These are phyloP conservation scores for Hartigia nigra DNA, from an alignment of 2,888 invertebrate genomes.

Conservation along the genomic window DNA sequence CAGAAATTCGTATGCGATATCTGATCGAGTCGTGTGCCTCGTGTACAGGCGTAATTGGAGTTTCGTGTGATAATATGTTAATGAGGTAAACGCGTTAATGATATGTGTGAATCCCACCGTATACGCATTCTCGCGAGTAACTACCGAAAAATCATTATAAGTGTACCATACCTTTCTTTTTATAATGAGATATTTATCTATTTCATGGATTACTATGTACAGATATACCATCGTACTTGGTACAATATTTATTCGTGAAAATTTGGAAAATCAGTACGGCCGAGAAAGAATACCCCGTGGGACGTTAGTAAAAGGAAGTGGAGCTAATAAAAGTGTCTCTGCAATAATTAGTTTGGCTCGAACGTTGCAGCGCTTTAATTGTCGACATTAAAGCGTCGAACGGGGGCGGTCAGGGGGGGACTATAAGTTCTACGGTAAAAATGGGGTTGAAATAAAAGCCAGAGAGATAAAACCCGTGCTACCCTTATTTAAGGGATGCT, in stretches of 20 bases:
- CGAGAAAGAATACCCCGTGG: not conserved
- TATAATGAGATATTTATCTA: not conserved
- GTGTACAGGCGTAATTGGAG: conserved; percentile 46
- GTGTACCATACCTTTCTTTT: not conserved
- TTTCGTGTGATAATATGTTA: conserved; percentile 57
- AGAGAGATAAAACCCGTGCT: conserved; percentile 47
- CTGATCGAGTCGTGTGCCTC: conserved; percentile 53
- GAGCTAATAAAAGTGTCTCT: conserved; percentile 47
- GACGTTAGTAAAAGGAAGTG: not conserved
- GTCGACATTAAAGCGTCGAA: conserved; percentile 53
- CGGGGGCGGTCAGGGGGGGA: conserved; percentile 24
- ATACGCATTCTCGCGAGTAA: conserved; percentile 48
- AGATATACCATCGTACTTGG: conserved; percentile 4
- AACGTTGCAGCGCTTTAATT: conserved; percentile 49
- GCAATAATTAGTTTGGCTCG: conserved; percentile 55
- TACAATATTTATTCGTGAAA: conserved; percentile 4
- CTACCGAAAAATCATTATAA: conserved; percentile 13
- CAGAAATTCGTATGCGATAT: conserved; percentile 31
- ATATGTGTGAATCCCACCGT: conserved; percentile 52
- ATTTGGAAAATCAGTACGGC: conserved; percentile 10
- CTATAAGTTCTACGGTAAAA: conserved; percentile 22
- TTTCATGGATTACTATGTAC: not conserved
- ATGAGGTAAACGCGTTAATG: conserved; percentile 48
- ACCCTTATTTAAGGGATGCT: conserved; percentile 51
- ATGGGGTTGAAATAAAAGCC: conserved; percentile 49